These are phyloP conservation scores for Caenorhabditis latens DNA, from an alignment of 1,140 invertebrate species.

Conservation along the genomic window DNA sequence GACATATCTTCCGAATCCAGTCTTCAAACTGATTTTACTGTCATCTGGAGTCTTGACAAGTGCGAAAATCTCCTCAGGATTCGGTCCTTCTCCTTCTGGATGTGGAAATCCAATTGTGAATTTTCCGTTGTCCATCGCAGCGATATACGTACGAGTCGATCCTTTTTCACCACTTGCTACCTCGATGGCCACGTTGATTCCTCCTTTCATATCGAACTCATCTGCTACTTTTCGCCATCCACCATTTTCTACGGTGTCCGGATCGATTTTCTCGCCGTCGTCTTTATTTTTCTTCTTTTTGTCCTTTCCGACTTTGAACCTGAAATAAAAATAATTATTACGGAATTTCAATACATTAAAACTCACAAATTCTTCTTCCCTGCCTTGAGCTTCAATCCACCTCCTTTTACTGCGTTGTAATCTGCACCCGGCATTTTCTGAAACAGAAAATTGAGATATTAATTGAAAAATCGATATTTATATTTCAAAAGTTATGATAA, in stretches of 20 bases:
- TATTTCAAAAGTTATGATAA: too few species aligned
- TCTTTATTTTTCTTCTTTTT: slow-evolving; percentile 66
- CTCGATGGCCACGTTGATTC: slow-evolving; percentile 65
- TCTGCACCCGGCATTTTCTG: slow-evolving; percentile 58
- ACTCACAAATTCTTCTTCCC: slow-evolving; percentile 65
- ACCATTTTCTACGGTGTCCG: slow-evolving; percentile 62
- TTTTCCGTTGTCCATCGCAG: slow-evolving; percentile 68
- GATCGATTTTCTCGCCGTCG: slow-evolving; percentile 54
- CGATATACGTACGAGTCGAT: slow-evolving; percentile 55
- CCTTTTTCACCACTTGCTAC: slow-evolving; percentile 50
- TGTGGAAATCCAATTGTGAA: slow-evolving; percentile 68
- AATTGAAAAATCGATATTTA: slow-evolving; percentile 21
- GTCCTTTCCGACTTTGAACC: slow-evolving; percentile 66
- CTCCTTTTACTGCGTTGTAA: slow-evolving; percentile 64
- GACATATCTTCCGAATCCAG: slow-evolving; percentile 70
- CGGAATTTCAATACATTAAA: neutral
- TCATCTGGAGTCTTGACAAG: slow-evolving; percentile 69
- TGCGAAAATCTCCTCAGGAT: slow-evolving; percentile 68
- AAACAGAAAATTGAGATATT: slow-evolving; percentile 24
- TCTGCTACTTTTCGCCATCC: slow-evolving; percentile 64
- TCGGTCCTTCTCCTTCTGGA: slow-evolving; percentile 64
- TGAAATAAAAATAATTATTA: slow-evolving; percentile 46
- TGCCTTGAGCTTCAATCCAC: slow-evolving; percentile 66
- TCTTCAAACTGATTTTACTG: slow-evolving; percentile 68
- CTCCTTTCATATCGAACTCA: slow-evolving; percentile 67